Evolutionary conservation across 2,797 vertebrate genomes (phyloP), one percentile per base, ranked within the genome.

Genomic region (Scarus forsteni): DNA sequence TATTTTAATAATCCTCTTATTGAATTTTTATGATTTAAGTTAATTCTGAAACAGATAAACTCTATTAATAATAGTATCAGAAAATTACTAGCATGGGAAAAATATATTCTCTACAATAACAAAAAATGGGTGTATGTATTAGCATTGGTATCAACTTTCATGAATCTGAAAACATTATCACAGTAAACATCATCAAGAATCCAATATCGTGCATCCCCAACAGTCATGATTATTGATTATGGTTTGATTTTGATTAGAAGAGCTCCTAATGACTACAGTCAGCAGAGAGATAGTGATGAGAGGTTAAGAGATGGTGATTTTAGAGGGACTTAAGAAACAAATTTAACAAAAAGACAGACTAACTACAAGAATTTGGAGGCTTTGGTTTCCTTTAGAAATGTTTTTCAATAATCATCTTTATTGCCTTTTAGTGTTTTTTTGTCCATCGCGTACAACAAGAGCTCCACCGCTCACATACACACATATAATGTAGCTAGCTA

Each of bases 361-460:
- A 93, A 91, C 92, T 94, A 93, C 86, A 93, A 92, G 87, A 91
- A 93, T 90, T 85, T 88, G 61, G 83, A 92, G 88, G 84, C 91
- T 89, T 92, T 89, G 91, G 87, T 88, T 93, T 86, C 72, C 75
- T 90, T 91, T 85, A 57, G 65, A 88, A 81, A 79, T 81, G 83
- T 85, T 88, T 91, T 93, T 94, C 96, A 96, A 95, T 96, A 96
- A 95, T 97, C 95, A 97, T 94, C 96, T 98, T 99, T 99, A 98
- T 99, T 98, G 96, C 97, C 96, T 98, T 98, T 97, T 96, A 96
- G 89, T 95, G 87, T 90, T 88, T 86, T 80, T 88, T 88, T 85
- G 84, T 92, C 81, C 87, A 90, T 87, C 53, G 76, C 90, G 81
- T 90, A 92, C 91, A 93, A 91, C 88, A 91, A 80, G 88, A 91